Conservation (phyloP, 2,888 invertebrate genomes). For the Nomada fabriciana region DNA sequence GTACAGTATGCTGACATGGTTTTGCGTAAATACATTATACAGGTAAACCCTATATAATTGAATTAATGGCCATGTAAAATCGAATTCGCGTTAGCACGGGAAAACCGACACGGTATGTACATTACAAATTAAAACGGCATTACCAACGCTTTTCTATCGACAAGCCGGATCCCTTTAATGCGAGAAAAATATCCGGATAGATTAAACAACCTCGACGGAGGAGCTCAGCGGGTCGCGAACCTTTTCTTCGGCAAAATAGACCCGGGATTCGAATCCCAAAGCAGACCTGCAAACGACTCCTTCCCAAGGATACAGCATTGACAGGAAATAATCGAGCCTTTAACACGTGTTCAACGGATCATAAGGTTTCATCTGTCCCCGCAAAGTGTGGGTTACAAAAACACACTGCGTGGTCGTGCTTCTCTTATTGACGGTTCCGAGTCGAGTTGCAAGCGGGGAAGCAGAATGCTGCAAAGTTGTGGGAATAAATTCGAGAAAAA, state of each 20-base stretch:
- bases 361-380: not conserved
- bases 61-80: not conserved
- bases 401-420: not conserved
- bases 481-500: not conserved
- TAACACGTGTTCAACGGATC: slow-evolving; percentile 2
- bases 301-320: not conserved
- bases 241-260: slow-evolving; percentile 12
- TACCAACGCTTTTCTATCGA: not conserved
- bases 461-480: not conserved
- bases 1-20: not conserved
- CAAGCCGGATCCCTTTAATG: not conserved
- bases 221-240: not conserved
- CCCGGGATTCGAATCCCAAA: slow-evolving; percentile 1
- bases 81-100: not conserved
- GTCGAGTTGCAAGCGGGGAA: not conserved
- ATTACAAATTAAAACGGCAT: slow-evolving; percentile 1
- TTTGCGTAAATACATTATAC: not conserved
- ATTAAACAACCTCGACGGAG: not conserved
- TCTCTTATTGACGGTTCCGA: not conserved
- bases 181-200: not conserved
- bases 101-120: not conserved
- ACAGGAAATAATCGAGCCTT: slow-evolving; percentile 26
- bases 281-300: not conserved
- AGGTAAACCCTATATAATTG: not conserved
- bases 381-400: not conserved